Evolutionary conservation across 2,797 vertebrate species (phyloP).

Genomic region (Danio jaintianensis): DNA sequence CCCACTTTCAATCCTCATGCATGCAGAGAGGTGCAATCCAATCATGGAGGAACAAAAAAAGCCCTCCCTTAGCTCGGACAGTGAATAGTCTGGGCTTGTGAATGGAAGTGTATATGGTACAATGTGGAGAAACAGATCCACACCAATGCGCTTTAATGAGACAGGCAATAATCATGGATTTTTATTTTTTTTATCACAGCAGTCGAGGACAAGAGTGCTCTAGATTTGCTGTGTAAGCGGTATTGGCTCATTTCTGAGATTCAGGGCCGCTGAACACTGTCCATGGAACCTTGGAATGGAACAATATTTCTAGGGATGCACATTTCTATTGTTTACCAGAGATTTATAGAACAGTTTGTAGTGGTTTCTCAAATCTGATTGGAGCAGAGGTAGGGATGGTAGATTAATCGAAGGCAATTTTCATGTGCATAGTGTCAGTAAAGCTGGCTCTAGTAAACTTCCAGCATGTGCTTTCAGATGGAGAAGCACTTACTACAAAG

Average conservation of each 20-base stretch:
- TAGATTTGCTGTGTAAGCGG: conserved; percentile 6
- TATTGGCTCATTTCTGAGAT: conserved; percentile 1
- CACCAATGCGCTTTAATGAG: conserved; percentile 34
- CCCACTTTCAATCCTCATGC: conserved; percentile 55
- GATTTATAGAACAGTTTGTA: neutral
- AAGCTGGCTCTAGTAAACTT: too few species aligned
- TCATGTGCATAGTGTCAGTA: too few species aligned
- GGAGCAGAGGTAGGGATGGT: too few species aligned
- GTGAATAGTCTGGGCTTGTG: conserved; percentile 10
- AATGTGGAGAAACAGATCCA: conserved; percentile 25
- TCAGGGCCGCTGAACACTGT: neutral
- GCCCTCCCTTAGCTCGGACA: neutral
- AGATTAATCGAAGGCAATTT: too few species aligned
- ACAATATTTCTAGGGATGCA: neutral
- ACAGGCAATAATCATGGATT: conserved; percentile 18
- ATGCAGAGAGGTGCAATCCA: conserved; percentile 47
- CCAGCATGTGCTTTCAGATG: too few species aligned
- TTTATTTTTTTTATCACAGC: neutral
- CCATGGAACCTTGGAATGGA: neutral
- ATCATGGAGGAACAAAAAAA: conserved; percentile 27
- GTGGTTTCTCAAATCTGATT: too few species aligned
- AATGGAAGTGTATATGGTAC: conserved; percentile 23
- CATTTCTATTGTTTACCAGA: neutral
- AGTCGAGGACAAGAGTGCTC: neutral
- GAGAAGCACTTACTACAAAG: too few species aligned